A percentile compares a stretch with the other conserved stretches of the same genome.
Conservation (phyloP, 2,113 vertebrate genomes). For the Odobenus rosmarus region DNA sequence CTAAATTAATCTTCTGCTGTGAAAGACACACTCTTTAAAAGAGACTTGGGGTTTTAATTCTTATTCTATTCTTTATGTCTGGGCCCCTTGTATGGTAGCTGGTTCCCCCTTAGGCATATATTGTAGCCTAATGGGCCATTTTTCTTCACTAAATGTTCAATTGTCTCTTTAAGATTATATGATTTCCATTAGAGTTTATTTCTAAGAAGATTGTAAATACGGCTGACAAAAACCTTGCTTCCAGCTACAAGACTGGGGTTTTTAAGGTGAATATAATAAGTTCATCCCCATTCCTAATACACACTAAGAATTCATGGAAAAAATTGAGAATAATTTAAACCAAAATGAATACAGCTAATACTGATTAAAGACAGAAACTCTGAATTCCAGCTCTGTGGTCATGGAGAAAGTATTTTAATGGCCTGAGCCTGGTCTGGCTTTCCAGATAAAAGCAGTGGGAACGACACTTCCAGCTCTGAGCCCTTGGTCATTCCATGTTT, state of each 20-base stretch:
- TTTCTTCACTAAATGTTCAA: neutral
- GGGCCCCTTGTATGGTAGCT: neutral
- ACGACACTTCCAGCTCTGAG: no score
- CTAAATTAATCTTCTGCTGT: neutral
- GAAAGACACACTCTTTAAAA: neutral
- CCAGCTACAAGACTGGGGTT: neutral
- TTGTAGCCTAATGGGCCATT: neutral
- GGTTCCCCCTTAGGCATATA: neutral
- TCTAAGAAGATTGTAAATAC: neutral
- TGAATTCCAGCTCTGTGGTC: neutral
- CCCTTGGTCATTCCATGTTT: neutral
- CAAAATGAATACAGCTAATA: neutral
- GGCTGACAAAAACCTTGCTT: neutral
- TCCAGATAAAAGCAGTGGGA: neutral
- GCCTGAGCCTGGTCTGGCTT: neutral
- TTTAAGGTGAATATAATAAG: neutral
- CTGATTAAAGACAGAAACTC: neutral
- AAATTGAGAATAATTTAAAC: conserved; percentile 13
- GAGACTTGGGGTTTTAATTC: neutral
- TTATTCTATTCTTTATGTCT: neutral
- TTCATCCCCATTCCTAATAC: neutral
- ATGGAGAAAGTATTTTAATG: neutral
- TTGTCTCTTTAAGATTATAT: neutral
- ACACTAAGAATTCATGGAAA: neutral
- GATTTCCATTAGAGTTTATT: neutral